These are phyloP conservation scores for Sinhomidia bicolor DNA, from an alignment of 2,888 invertebrate species.

Conservation along the genomic window DNA sequence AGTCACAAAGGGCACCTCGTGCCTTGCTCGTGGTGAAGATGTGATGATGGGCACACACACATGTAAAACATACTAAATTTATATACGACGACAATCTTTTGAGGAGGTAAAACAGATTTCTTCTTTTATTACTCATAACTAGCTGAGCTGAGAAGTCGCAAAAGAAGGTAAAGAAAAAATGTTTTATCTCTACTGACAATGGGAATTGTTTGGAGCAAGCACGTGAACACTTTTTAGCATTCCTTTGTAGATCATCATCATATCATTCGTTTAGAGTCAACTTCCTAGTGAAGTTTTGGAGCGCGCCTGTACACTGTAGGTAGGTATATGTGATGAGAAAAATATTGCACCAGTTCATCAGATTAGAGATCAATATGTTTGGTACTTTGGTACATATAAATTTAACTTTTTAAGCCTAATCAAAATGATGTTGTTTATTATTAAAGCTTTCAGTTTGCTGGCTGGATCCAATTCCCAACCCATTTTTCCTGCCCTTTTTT, in stretches of 20 bases:
- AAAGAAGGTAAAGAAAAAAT: too few relatives aligned
- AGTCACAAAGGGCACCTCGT: too few relatives aligned
- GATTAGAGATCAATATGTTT: too few relatives aligned
- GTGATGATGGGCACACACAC: too few relatives aligned
- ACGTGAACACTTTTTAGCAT: conserved; percentile 57
- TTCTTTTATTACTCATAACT: too few relatives aligned
- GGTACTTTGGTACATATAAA: too few relatives aligned
- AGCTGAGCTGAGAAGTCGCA: too few relatives aligned
- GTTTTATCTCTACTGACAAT: conserved; percentile 3
- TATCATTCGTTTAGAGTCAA: not conserved
- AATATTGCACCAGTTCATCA: too few relatives aligned
- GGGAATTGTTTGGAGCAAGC: conserved; percentile 6
- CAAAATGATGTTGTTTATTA: too few relatives aligned
- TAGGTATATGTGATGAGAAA: not conserved
- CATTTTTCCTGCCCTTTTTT: conserved; percentile 50
- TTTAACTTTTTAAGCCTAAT: not conserved
- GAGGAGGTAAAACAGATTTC: too few relatives aligned
- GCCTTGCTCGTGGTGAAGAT: not conserved
- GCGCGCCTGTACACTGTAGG: not conserved
- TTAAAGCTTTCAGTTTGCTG: not conserved
- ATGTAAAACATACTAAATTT: too few relatives aligned
- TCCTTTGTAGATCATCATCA: not conserved
- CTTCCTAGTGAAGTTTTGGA: not conserved
- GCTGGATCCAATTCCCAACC: conserved; percentile 26
- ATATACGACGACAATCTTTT: too few relatives aligned